phyloP scores from a whole-genome alignment of 1,140 invertebrate genomes.

The Drosophila bocki region DNA sequence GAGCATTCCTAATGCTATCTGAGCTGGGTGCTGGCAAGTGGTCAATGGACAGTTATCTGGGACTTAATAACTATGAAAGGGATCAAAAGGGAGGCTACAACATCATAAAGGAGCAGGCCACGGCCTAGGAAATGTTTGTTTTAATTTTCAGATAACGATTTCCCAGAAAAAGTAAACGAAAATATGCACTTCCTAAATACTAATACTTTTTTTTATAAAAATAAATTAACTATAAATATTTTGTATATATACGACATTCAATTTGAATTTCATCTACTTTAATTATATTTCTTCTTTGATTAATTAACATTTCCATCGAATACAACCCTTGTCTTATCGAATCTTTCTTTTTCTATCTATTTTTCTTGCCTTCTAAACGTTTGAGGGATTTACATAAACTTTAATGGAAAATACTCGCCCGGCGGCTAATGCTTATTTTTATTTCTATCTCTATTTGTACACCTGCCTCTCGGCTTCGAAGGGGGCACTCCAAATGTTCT shows the following conservation, averaged over 20 bases:
- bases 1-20: constrained; percentile 40
- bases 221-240: neutral
- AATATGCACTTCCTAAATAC: neutral
- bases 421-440: constrained; percentile 55
- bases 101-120: constrained; percentile 4
- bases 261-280: neutral
- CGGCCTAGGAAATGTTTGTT: neutral
- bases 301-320: neutral
- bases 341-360: neutral
- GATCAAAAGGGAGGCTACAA: constrained; percentile 12
- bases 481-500: constrained; percentile 50
- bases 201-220: neutral
- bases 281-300: too few relatives aligned
- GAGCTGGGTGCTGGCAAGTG: constrained; percentile 55
- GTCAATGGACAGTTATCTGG: constrained; percentile 40
- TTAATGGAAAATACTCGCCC: constrained; percentile 34
- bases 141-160: too few relatives aligned
- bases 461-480: constrained; percentile 48
- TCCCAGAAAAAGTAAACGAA: neutral
- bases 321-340: constrained; percentile 43
- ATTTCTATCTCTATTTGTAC: constrained; percentile 57
- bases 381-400: constrained; percentile 55
- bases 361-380: neutral
- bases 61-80: neutral
- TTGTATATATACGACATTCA: too few relatives aligned